Evolutionary conservation across 1,140 invertebrate genomes (phyloP), one percentile per base, ranked within the genome.

Genomic region (Trypoxylus dichotomus): DNA sequence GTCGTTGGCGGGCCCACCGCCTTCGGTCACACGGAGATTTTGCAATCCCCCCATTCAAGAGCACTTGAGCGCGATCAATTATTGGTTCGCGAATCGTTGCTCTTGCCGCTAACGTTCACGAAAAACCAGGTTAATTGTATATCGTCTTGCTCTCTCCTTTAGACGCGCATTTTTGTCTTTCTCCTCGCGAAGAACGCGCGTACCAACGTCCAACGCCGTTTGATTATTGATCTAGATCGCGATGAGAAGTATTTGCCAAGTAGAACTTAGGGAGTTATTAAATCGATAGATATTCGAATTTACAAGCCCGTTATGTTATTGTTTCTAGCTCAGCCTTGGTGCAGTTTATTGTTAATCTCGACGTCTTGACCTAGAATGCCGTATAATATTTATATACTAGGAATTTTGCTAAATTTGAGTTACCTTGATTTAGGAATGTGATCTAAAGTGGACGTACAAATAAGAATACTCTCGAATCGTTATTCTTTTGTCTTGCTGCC

Each of bases 41-140:
- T 54, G 47, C 47, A 54, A 54, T 54, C 47, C 47, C 47, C 47
- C 47, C 47, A 54, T 54, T 54, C 47, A 54, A 37, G 47, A 54
- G 19, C 2, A 54, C 47, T n/a, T 15, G 47, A 54, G 19, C 47
- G 19, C 47, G 47, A 54, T 19, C 47, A 54, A 54, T 54, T 54
- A 54, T 54, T 54, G 47, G 47, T 54, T 54, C 47, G 47, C 47
- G 47, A 54, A 54, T 54, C 19, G 47, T n/a, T 19, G 47, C 15
- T 37, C 47, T 19, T n/a, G 15, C 47, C 47, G 47, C 47, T 54
- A 54, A 54, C 47, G 47, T 54, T 54, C 47, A 54, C n/a, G 47
- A 54, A 54, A 54, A 54, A 19, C 19, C 47, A 54, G 47, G 47
- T 54, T 54, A 54, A 54, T 54, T 54, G 47, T 54, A 54, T 37